A percentile compares a stretch with the other conserved stretches of the same genome.
These are phyloP conservation scores for Portunus trituberculatus DNA, from an alignment of 1,140 invertebrate genomes.

Conservation along the genomic window DNA sequence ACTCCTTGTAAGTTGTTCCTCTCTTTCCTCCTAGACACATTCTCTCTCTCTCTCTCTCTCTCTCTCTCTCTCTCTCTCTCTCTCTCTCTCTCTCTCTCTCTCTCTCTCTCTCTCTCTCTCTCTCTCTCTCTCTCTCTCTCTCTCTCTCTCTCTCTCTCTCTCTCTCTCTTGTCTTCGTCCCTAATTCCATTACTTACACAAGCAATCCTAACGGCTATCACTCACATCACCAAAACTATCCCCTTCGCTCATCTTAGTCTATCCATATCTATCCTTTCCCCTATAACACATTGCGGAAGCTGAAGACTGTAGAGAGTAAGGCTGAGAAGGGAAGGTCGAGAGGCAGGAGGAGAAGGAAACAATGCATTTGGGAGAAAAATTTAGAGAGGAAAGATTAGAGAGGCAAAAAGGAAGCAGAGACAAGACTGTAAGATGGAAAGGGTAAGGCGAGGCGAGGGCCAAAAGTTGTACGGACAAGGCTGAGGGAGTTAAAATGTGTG, in stretches of 20 bases:
- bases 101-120: not conserved
- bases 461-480: too few relatives aligned
- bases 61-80: not conserved
- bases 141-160: slow-evolving; percentile 27
- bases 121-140: not conserved
- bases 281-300: not conserved
- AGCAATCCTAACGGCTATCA: too few relatives aligned
- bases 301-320: not conserved
- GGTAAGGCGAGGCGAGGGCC: not conserved
- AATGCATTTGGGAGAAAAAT: too few relatives aligned
- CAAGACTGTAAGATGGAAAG: not conserved
- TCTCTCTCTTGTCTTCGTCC: not conserved
- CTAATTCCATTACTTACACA: not conserved
- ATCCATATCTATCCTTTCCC: too few relatives aligned
- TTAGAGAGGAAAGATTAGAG: too few relatives aligned
- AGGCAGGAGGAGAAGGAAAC: not conserved
- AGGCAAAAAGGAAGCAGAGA: not conserved
- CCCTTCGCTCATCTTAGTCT: too few relatives aligned
- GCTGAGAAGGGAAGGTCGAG: not conserved
- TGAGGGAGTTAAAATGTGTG: too few relatives aligned
- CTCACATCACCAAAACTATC: too few relatives aligned
- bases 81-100: not conserved
- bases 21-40: not conserved
- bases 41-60: slow-evolving; percentile 37
- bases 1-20: not conserved